Evolutionary conservation across 2,797 vertebrate species (phyloP), one percentile per base, ranked within the genome.

Genomic region (Leptodactylus fallax): DNA sequence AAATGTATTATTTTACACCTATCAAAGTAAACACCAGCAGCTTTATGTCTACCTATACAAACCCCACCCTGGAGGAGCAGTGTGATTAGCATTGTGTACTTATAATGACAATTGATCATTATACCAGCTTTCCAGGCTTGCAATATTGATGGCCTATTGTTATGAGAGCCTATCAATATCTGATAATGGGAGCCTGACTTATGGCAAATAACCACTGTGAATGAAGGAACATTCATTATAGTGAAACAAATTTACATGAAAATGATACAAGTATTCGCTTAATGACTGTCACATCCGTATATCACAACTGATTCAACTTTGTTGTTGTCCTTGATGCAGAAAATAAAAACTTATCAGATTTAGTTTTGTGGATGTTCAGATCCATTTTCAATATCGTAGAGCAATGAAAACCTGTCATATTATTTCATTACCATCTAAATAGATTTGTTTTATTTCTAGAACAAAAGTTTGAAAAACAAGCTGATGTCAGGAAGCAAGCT

Each of bases 401-500:
- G 11, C 21, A 16, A 85, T 87, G 91, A 76, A 21, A 0, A 0
- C 0, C 86, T 51, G 58, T 47, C 23, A 91, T 85, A 90, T 78
- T 90, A 85, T 87, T 91, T 92, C 76, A 89, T 51, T 36, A 72
- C 67, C 79, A 65, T 23, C 58, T 65, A 49, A 81, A 65, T 25
- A 65, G 56, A 23, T 81, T 49, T 47, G 12, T 65, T 80, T 78
- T 25, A 93, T 76, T 90, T 88, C 55, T 65, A 99, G 98, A 99
- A 99, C 94, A 99, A 99, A 96, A 99, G 98, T 93, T 94, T 99
- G 94, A 99, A 99, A 95, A 99, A 93, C 87, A 99, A 99, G 93
- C 96, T 99, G 2, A 93, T 99, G 74, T 99, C 98, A 0, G 98
- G 98, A 93, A 97, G 72, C 92, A 99, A 99, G 92, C 95, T 98